phyloP scores from a whole-genome alignment of 53 echinoderm and acorn worm genomes.

The Hippasteria phrygiana region DNA sequence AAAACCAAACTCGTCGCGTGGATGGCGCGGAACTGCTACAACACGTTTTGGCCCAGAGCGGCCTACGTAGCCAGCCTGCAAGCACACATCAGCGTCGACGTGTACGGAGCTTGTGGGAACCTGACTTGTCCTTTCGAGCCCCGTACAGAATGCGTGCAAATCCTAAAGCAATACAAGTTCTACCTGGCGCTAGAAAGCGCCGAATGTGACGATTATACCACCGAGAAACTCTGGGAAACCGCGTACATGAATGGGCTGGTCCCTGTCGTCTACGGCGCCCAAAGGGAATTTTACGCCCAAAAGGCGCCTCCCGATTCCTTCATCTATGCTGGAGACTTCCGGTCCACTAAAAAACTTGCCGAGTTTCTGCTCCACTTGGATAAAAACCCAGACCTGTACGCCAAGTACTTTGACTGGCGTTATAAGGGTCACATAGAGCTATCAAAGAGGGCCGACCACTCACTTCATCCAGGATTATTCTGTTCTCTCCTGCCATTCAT shows the following conservation, averaged over 20 bases:
- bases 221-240: conserved; percentile 85
- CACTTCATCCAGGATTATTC: conserved; percentile 60
- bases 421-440: conserved; percentile 61
- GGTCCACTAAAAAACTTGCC: conserved; percentile 72
- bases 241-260: conserved; percentile 75
- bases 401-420: conserved; percentile 84
- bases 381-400: conserved; percentile 70
- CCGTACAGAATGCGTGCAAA: conserved; percentile 69
- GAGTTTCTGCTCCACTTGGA: conserved; percentile 72
- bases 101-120: conserved; percentile 81
- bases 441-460: conserved; percentile 49
- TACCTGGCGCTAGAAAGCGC: conserved; percentile 86
- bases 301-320: conserved; percentile 84
- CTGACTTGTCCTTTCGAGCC: conserved; percentile 74
- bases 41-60: conserved; percentile 84
- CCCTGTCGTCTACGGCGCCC: conserved; percentile 88
- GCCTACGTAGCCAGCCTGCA: conserved; percentile 67
- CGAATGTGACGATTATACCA: conserved; percentile 84
- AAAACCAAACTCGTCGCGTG: conserved; percentile 86
- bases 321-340: conserved; percentile 86
- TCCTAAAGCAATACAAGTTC: conserved; percentile 85
- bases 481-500: conserved; percentile 77
- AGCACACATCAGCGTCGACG: conserved; percentile 74
- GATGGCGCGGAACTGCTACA: conserved; percentile 88
- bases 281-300: conserved; percentile 66